Percentiles rank a stretch among this genome's conserved stretches.
These are phyloP conservation scores for Deroplatys truncata DNA, from an alignment of 2,888 invertebrate genomes.

Conservation along the genomic window DNA sequence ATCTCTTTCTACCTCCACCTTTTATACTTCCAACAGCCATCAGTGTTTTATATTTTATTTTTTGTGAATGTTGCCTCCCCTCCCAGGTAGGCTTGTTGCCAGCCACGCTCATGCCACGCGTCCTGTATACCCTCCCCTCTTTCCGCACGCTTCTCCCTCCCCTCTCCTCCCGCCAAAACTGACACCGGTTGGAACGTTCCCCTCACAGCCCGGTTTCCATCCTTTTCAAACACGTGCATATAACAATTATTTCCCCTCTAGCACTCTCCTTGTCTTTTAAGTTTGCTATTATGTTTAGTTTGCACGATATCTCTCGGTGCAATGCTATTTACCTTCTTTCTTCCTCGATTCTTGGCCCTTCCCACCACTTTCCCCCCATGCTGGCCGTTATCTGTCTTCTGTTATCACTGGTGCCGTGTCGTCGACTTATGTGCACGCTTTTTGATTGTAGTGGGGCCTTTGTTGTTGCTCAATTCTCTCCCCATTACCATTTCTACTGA, in stretches of 20 bases:
- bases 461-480: too few species aligned
- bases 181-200: not conserved
- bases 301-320: not conserved
- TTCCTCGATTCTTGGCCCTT: not conserved
- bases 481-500: too few species aligned
- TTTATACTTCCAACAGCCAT: constrained; percentile 10
- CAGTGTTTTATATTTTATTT: constrained; percentile 15
- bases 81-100: constrained; percentile 1
- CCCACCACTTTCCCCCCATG: not conserved
- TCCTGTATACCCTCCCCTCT: constrained; percentile 8
- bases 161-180: not conserved
- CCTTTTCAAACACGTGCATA: not conserved
- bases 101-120: constrained; percentile 29
- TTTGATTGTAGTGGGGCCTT: not conserved
- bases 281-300: not conserved
- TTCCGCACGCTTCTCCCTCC: constrained; percentile 2
- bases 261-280: not conserved
- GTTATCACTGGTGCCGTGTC: not conserved
- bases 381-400: not conserved
- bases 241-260: not conserved
- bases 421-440: not conserved
- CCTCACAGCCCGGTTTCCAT: not conserved
- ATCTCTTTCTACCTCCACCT: not conserved
- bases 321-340: not conserved
- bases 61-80: not conserved